Percentiles rank a stretch among this genome's conserved stretches.
phyloP scores from a whole-genome alignment of 2,113 vertebrate species.

The Silurus asotus region DNA sequence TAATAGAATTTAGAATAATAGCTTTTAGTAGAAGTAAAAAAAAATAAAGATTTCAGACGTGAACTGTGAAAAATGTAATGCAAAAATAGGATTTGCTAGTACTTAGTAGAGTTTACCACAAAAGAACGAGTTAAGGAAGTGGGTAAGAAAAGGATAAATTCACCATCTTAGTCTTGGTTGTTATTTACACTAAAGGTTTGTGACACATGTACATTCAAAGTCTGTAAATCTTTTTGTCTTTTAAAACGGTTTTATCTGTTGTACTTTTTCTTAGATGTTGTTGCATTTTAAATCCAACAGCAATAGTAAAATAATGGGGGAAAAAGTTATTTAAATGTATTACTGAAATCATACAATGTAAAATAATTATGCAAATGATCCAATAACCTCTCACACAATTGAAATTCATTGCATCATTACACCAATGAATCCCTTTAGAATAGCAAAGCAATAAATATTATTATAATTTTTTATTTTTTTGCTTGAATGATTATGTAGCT shows the following conservation, averaged over 20 bases:
- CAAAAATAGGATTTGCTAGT: too few relatives aligned
- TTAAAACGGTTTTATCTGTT: background rate
- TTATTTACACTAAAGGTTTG: background rate
- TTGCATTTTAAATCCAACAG: background rate
- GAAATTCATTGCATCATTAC: background rate
- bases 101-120: too few relatives aligned
- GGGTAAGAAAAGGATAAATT: slow-evolving; percentile 20
- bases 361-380: background rate
- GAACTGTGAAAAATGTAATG: too few relatives aligned
- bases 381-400: background rate
- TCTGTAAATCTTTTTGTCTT: background rate
- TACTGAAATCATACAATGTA: background rate
- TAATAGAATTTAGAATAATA: too few relatives aligned
- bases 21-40: too few relatives aligned
- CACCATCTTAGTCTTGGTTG: slow-evolving; percentile 1
- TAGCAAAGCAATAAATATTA: too few relatives aligned
- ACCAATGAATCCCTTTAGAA: background rate
- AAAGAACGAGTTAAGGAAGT: background rate
- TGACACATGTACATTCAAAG: background rate
- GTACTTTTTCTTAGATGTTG: background rate
- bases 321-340: background rate
- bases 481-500: background rate
- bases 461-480: background rate
- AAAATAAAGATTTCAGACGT: too few relatives aligned
- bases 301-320: background rate